Conservation (phyloP, 2,888 invertebrate species). For the Ypsolopha scabrella region DNA sequence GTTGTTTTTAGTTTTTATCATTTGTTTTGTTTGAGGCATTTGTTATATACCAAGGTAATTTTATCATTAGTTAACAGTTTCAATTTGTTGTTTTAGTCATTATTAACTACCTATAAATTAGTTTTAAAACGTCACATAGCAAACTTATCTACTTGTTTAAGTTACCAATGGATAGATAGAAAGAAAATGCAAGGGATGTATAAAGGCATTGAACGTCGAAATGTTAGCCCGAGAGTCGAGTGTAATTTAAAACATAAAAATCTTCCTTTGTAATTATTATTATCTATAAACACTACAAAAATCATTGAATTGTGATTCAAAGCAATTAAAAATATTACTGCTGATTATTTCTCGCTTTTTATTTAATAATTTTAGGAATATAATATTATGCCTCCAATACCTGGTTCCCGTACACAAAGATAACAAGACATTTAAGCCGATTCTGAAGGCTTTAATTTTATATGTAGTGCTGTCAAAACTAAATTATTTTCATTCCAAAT, state of each 20-base stretch:
- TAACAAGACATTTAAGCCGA: too few relatives aligned
- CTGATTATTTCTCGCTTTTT: constrained; percentile 36
- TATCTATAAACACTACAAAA: constrained; percentile 66
- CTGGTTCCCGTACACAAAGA: too few relatives aligned
- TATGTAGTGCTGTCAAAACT: not conserved
- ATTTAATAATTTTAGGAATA: too few relatives aligned
- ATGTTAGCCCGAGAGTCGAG: constrained; percentile 31
- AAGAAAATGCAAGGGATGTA: not conserved
- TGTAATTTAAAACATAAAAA: constrained; percentile 56
- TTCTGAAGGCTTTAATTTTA: not conserved
- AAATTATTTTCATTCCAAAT: too few relatives aligned
- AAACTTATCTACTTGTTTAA: not conserved
- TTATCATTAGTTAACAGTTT: too few relatives aligned
- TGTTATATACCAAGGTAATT: too few relatives aligned
- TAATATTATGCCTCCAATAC: too few relatives aligned
- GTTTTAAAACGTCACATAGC: not conserved
- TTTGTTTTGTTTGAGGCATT: too few relatives aligned
- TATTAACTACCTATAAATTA: not conserved
- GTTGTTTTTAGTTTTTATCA: too few relatives aligned
- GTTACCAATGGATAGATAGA: not conserved
- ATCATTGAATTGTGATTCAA: constrained; percentile 55
- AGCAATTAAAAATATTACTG: constrained; percentile 70
- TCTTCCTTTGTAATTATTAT: constrained; percentile 69
- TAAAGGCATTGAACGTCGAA: constrained; percentile 11
- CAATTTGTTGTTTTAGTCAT: not conserved